Conservation (phyloP, 64 coral and sea anemone genomes). For the Montipora efflorescens region DNA sequence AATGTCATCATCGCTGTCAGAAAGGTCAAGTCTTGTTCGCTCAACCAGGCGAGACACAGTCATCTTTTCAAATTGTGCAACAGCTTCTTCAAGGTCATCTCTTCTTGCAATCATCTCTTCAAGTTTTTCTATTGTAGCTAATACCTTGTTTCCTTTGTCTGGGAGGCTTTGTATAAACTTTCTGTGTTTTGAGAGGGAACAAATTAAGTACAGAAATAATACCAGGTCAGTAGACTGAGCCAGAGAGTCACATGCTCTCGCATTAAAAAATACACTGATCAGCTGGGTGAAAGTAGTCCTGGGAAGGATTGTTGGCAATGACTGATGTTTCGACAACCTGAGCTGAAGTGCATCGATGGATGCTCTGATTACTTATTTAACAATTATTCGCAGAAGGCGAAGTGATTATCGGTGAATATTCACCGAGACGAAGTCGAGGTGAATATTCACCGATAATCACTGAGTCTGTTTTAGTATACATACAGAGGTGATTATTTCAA, state of each 20-base stretch:
- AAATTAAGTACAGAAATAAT: not conserved
- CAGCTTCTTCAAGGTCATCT: constrained; percentile 26
- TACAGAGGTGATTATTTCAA: too few species aligned
- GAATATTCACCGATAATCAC: too few species aligned
- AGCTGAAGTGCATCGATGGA: too few species aligned
- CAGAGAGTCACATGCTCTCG: not conserved
- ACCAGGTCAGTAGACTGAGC: not conserved
- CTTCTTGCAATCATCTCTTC: constrained; percentile 28
- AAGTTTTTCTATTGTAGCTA: constrained; percentile 37
- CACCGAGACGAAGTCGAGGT: too few species aligned
- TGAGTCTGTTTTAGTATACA: too few species aligned
- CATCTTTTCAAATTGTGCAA: constrained; percentile 43
- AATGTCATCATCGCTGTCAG: constrained; percentile 55
- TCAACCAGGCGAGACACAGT: constrained; percentile 27
- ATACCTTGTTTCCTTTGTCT: constrained; percentile 60
- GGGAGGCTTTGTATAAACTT: constrained; percentile 58
- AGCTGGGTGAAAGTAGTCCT: not conserved
- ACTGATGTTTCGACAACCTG: too few species aligned
- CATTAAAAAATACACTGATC: not conserved
- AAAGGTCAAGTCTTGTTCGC: not conserved
- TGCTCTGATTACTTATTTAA: too few species aligned
- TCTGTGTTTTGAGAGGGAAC: not conserved
- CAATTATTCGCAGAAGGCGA: too few species aligned
- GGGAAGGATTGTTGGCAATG: too few species aligned
- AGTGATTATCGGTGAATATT: too few species aligned